A percentile compares a stretch with the other conserved stretches of the same genome.
Conservation (phyloP, 2,888 invertebrate species). For the Cancer borealis region DNA sequence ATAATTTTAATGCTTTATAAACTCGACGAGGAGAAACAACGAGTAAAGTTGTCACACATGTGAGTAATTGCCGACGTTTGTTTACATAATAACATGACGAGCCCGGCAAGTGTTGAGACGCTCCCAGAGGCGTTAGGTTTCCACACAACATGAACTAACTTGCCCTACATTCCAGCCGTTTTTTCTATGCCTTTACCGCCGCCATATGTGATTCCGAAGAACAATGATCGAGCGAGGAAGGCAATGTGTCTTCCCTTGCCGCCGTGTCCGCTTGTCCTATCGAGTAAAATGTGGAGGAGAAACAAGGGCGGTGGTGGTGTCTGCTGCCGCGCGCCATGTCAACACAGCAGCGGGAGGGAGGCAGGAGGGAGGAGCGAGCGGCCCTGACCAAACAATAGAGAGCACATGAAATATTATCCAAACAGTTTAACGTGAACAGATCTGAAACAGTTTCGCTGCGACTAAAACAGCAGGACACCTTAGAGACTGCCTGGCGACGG, state of each 20-base stretch:
- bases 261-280: neutral
- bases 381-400: slow-evolving; percentile 64
- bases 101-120: slow-evolving; percentile 40
- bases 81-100: neutral
- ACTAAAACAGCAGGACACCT: slow-evolving; percentile 8
- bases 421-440: slow-evolving; percentile 63
- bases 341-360: neutral
- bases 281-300: slow-evolving; percentile 25
- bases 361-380: neutral
- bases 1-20: neutral
- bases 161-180: neutral
- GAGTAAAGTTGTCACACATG: neutral
- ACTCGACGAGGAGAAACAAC: neutral
- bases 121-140: neutral
- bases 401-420: slow-evolving; percentile 60
- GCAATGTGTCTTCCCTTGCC: neutral
- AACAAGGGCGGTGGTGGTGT: slow-evolving; percentile 25
- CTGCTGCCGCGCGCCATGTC: slow-evolving; percentile 31
- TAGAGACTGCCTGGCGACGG: neutral
- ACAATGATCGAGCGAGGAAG: neutral
- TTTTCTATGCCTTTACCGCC: neutral
- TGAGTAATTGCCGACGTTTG: slow-evolving; percentile 1
- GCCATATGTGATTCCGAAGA: slow-evolving; percentile 23
- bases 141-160: neutral
- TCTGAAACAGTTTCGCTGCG: slow-evolving; percentile 48